A percentile compares a stretch with the other conserved stretches of the same genome.
Evolutionary conservation across 1,140 invertebrate species (phyloP).

Genomic region (Theocolax elegans): DNA sequence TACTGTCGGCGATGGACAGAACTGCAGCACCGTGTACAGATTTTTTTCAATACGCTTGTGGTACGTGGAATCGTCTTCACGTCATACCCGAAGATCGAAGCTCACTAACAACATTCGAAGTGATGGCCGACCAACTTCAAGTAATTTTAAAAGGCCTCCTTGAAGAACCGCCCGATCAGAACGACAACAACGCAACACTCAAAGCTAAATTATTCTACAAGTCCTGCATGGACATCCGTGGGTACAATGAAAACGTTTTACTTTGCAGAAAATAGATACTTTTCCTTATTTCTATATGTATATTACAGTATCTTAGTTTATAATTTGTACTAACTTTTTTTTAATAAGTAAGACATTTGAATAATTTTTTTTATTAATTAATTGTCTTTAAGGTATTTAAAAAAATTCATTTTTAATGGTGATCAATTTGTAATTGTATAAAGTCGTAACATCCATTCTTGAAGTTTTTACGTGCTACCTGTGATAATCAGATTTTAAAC

Average conservation of each 20-base stretch:
- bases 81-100: slow-evolving; percentile 89
- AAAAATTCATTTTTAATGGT: no score
- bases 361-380: no score
- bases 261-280: no score
- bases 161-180: slow-evolving; percentile 73
- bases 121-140: slow-evolving; percentile 87
- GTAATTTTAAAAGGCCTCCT: slow-evolving; percentile 83
- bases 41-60: slow-evolving; percentile 92
- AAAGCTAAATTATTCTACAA: slow-evolving; percentile 88
- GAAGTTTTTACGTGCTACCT: no score
- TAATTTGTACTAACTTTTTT: no score
- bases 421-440: no score
- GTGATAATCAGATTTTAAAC: no score
- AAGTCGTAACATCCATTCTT: no score
- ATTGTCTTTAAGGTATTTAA: no score
- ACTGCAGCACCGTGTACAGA: slow-evolving; percentile 84
- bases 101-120: slow-evolving; percentile 90
- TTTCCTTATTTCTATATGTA: no score
- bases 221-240: slow-evolving; percentile 89
- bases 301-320: no score
- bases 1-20: slow-evolving; percentile 86
- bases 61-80: slow-evolving; percentile 89
- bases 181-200: slow-evolving; percentile 78
- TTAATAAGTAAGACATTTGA: no score
- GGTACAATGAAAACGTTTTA: slow-evolving; percentile 66